Evolutionary conservation across 2,888 invertebrate genomes (phyloP), one percentile per base, ranked within the genome.

Genomic region (Troilus luridus): DNA sequence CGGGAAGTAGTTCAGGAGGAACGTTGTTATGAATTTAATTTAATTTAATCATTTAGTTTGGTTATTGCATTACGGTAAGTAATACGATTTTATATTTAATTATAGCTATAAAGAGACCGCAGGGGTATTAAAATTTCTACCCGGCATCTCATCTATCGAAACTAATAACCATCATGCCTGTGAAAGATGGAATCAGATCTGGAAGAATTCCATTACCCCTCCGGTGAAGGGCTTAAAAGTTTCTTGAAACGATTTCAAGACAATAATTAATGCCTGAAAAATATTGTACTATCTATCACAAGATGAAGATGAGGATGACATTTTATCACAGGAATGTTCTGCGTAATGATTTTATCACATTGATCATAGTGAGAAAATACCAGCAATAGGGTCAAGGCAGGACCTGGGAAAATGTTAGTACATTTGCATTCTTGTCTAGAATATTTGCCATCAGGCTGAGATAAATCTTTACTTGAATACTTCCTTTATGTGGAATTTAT

Each of bases 131-230:
- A 81, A 81, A 81, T 54, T 54, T 81, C 81, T 54, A 19, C 81
- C 54, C 54, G 54, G 54, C 19, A 19, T 67, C 67, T 54, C 21
- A 81, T 81, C 81, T 81, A 81, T 54, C 21, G 81, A 19, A 54
- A 21, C 81, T 81, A 81, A 81, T 81, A 81, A 54, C 81, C 81
- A 81, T 41, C 21, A 54, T 10, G 81, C 14, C 81, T 54, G 81
- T 21, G 24, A 19, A 81, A 81, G 81, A 81, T 54, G 81, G 54
- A 81, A 81, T 54, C 81, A 17, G 81, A 81, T 81, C 81, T 81
- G 8, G 3, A 54, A 54, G 81, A 81, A 81, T 81, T 81, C 81
- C 81, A 81, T 81, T 81, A 81, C 81, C 81, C 81, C 8, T 81
- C 81, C 17, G 8, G 54, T 54, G 54, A 19, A 54, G 81, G 41